These are phyloP conservation scores for Wiebesia pumilae DNA, from an alignment of 1,140 invertebrate species.

Conservation along the genomic window DNA sequence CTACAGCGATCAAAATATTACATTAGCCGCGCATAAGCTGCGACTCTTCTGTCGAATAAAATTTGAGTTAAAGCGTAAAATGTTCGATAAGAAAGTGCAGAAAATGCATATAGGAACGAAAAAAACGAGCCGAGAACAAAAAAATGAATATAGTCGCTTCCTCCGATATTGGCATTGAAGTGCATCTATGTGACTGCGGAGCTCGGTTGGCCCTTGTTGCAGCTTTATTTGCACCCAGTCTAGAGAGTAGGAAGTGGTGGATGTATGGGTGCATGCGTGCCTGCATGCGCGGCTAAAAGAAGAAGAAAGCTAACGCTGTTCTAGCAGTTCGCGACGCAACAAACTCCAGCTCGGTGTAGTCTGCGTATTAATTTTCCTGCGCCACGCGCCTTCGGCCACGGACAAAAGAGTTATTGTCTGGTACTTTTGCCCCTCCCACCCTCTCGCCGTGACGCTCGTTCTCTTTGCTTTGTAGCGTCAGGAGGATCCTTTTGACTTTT, in stretches of 20 bases:
- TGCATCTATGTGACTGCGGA: not conserved
- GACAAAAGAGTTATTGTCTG: constrained; percentile 67
- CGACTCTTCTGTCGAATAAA: too few species aligned
- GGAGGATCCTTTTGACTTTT: constrained; percentile 31
- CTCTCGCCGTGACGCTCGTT: not conserved
- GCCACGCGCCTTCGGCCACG: constrained; percentile 62
- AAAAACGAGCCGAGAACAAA: not conserved
- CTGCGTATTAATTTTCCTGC: constrained; percentile 62
- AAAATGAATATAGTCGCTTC: constrained; percentile 18
- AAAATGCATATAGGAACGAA: not conserved
- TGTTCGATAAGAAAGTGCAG: too few species aligned
- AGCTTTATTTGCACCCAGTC: not conserved
- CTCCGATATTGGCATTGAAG: too few species aligned
- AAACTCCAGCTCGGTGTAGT: constrained; percentile 17
- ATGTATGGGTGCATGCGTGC: not conserved
- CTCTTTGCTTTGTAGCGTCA: not conserved
- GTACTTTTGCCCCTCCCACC: constrained; percentile 43
- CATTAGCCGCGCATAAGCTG: too few species aligned
- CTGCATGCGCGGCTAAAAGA: not conserved
- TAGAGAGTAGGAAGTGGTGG: not conserved
- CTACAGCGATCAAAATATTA: too few species aligned
- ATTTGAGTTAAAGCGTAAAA: too few species aligned
- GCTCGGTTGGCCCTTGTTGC: not conserved
- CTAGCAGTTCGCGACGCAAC: constrained; percentile 13
- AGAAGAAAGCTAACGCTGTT: not conserved